Evolutionary conservation across 92 coral and sea anemone genomes (phyloP).

Genomic region (Porites evermanni): DNA sequence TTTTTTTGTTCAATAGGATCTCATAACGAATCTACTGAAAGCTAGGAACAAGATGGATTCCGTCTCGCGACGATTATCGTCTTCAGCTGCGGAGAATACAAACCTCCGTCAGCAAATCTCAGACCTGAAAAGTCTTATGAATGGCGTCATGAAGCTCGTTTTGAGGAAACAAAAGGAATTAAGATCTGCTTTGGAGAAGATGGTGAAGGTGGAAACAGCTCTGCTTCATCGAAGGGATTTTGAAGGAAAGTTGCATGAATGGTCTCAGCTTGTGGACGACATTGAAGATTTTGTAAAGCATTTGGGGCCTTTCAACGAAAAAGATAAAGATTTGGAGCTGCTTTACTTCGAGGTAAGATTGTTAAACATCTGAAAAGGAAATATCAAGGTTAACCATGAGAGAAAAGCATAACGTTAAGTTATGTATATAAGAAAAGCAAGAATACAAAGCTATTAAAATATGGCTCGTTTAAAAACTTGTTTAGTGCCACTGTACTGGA

Average conservation of each 20-base stretch:
- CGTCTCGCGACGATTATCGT: slow-evolving; percentile 29
- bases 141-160: slow-evolving; percentile 75
- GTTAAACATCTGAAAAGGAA: background rate
- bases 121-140: slow-evolving; percentile 73
- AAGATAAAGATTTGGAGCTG: slow-evolving; percentile 67
- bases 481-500: no score
- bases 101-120: slow-evolving; percentile 46
- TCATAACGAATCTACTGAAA: slow-evolving; percentile 16
- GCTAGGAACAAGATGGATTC: slow-evolving; percentile 26
- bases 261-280: slow-evolving; percentile 62
- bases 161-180: slow-evolving; percentile 66
- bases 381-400: background rate
- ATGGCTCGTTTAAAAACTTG: no score
- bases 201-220: slow-evolving; percentile 64
- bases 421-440: no score
- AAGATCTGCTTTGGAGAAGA: slow-evolving; percentile 60
- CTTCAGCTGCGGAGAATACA: background rate
- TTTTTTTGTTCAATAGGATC: slow-evolving; percentile 7
- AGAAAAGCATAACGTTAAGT: no score
- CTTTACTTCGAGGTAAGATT: slow-evolving; percentile 75
- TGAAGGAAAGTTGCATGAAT: slow-evolving; percentile 74
- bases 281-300: slow-evolving; percentile 68
- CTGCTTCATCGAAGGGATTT: slow-evolving; percentile 68
- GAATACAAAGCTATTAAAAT: no score
- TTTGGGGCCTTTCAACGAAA: slow-evolving; percentile 80